Evolutionary conservation across 2,797 vertebrate genomes (phyloP), one percentile per base, ranked within the genome.

Genomic region (Loris lydekkerianus): DNA sequence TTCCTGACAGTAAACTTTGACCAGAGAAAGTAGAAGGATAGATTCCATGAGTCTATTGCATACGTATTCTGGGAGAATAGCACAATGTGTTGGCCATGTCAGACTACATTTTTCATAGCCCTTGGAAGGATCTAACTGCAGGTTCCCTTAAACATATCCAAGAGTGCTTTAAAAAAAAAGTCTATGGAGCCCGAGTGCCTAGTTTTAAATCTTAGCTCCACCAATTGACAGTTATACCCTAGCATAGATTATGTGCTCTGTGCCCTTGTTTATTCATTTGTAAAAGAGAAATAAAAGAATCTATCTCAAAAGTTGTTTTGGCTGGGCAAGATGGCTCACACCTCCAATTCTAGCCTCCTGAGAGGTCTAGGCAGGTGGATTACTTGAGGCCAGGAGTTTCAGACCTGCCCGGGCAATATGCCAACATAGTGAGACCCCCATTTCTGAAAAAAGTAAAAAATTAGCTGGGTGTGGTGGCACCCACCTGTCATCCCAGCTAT

Each of bases 251-350:
- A 40, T 93, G 91, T 75, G 10, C 76, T 86, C 21, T 4, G 0
- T 86, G 49, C 29, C 46, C 29, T 76, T 91, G 25, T 88, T 77
- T 91, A 78, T 83, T 85, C 20, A 76, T 61, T 87, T 72, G 20
- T 77, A 84, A 94, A 76, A 73, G 46, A 11, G 20, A 89, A 96
- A 96, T 40, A 56, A 82, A 21, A 86, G 72, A 90, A 58, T 8
- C 1, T 65, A 27, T 65, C 56, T 91, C 20, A 93, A 65, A 88
- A 49, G 43, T 77, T 89, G 17, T 61, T 67, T 67, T n/a, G 31
- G 15, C 65, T 67, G 31, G 3, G 65, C 31, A 67, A n/a, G 65
- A n/a, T 67, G 65, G 65, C 65, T n/a, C 65, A 67, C 65, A 20
- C 31, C 65, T n/a, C 3, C n/a, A 67, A 67, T 67, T 67, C n/a